Conservation (phyloP, 2,113 vertebrate species). For the Lichenostomus cassidix region DNA sequence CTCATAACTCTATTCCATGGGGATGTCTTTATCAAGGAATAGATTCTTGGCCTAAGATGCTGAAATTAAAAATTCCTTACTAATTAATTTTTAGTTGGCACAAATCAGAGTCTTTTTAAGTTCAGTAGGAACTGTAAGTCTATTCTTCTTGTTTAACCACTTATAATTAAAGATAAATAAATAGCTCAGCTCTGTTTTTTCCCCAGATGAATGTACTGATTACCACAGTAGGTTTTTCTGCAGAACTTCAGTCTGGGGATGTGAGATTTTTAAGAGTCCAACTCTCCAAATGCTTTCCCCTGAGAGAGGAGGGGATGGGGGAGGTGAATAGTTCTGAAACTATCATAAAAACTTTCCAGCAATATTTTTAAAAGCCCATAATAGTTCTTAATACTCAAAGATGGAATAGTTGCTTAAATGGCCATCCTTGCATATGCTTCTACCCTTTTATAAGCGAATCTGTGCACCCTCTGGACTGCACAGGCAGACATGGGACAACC, state of each 20-base stretch:
- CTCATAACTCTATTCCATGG: slow-evolving; percentile 58
- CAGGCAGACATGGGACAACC: neutral
- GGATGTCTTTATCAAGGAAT: slow-evolving; percentile 71
- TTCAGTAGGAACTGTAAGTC: slow-evolving; percentile 66
- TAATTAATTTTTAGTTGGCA: slow-evolving; percentile 78
- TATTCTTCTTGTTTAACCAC: slow-evolving; percentile 65
- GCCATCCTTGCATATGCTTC: neutral
- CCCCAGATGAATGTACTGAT: slow-evolving; percentile 12
- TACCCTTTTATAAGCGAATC: neutral
- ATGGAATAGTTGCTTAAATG: neutral
- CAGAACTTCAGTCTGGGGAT: neutral
- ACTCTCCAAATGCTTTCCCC: neutral
- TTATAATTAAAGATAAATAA: slow-evolving; percentile 65
- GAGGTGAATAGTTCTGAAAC: neutral
- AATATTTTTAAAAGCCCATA: neutral
- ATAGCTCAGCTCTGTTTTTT: slow-evolving; percentile 28
- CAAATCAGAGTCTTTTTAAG: slow-evolving; percentile 60
- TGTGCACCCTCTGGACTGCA: neutral
- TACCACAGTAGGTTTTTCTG: neutral
- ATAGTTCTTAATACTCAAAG: neutral
- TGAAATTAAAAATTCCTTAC: slow-evolving; percentile 72
- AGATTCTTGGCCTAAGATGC: slow-evolving; percentile 64
- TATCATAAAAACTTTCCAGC: neutral
- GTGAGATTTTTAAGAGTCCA: neutral
- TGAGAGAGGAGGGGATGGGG: neutral